Evolutionary conservation across 2,113 vertebrate species (phyloP).

Genomic region (Echinops telfairi): DNA sequence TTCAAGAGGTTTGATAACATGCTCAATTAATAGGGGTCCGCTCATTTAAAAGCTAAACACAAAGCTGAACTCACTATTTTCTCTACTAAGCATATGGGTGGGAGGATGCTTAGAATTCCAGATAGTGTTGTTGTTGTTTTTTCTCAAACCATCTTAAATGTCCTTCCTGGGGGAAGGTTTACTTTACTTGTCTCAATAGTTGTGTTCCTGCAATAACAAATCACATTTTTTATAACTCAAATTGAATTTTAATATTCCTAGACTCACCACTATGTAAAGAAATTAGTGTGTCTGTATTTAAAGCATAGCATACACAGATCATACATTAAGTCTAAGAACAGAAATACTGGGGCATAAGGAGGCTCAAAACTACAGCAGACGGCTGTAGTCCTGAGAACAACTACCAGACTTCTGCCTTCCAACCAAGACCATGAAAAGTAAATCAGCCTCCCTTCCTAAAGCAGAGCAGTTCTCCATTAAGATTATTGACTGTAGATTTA

Average conservation of each 20-base stretch:
- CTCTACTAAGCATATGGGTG: neutral
- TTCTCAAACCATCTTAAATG: neutral
- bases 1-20: constrained; percentile 24
- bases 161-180: neutral
- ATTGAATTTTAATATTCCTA: constrained; percentile 28
- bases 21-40: neutral
- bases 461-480: constrained; percentile 36
- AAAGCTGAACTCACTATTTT: constrained; percentile 10
- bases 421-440: constrained; percentile 43
- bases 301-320: neutral
- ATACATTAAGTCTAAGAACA: constrained; percentile 3
- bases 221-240: constrained; percentile 35
- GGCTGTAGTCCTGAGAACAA: neutral
- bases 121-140: neutral
- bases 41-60: constrained; percentile 32
- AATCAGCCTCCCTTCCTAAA: neutral
- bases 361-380: neutral
- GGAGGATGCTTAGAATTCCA: constrained; percentile 37
- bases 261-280: constrained; percentile 24
- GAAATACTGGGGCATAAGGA: neutral
- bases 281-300: constrained; percentile 9
- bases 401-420: neutral
- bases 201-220: constrained; percentile 60
- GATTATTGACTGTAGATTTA: constrained; percentile 43
- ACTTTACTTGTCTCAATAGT: constrained; percentile 42